phyloP scores from a whole-genome alignment of 2,888 invertebrate genomes.

The Lapara coniferarum region DNA sequence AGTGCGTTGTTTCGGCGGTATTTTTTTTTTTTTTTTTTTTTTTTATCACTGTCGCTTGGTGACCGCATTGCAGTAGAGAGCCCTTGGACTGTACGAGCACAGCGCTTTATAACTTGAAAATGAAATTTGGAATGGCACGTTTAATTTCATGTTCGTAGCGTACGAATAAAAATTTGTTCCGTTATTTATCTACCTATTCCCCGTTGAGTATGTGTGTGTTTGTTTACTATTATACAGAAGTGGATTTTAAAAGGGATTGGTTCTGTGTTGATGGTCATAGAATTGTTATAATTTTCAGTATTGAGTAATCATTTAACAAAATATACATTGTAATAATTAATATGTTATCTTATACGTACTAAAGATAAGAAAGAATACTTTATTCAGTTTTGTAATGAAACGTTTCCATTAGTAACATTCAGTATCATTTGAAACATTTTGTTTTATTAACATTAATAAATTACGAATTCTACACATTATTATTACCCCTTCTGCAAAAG shows the following conservation, averaged over 20 bases:
- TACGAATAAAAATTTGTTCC: background rate
- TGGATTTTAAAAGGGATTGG: background rate
- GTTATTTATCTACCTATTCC: background rate
- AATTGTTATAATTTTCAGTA: background rate
- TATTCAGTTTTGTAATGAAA: no score
- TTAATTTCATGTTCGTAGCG: background rate
- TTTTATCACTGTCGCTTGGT: conserved; percentile 11
- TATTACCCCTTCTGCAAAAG: background rate
- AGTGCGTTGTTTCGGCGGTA: conserved; percentile 30
- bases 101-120: conserved; percentile 5
- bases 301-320: no score
- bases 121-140: background rate
- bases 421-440: no score
- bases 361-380: no score
- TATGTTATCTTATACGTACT: no score
- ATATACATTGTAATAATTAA: no score
- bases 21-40: no score
- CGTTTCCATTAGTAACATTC: no score
- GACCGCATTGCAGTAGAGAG: conserved; percentile 45
- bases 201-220: background rate
- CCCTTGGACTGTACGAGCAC: conserved; percentile 21
- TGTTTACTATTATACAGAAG: background rate
- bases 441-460: no score
- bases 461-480: no score
- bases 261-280: background rate